Evolutionary conservation across 2,888 invertebrate genomes (phyloP).

Genomic region (Cantharis flavilabris): DNA sequence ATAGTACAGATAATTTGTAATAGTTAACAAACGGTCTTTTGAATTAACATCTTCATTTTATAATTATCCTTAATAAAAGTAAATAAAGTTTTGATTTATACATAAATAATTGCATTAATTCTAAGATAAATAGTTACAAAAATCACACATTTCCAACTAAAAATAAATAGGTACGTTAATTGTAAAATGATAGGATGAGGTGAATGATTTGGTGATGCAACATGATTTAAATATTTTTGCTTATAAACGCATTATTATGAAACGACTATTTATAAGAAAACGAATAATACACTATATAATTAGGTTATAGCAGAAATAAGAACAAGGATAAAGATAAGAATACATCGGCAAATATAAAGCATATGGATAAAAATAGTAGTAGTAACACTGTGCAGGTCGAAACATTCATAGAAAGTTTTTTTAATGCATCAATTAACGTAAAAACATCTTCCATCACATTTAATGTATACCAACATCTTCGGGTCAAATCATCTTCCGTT

Average conservation of each 20-base stretch:
- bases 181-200: slow-evolving; percentile 42
- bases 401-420: slow-evolving; percentile 1
- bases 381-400: slow-evolving; percentile 14
- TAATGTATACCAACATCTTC: neutral
- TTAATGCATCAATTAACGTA: slow-evolving; percentile 1
- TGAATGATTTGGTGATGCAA: slow-evolving; percentile 22
- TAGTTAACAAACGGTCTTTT: slow-evolving; percentile 1
- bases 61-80: slow-evolving; percentile 49
- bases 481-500: neutral
- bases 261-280: slow-evolving; percentile 18
- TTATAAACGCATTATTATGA: slow-evolving; percentile 19
- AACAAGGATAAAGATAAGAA: slow-evolving; percentile 25
- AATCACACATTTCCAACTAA: slow-evolving; percentile 56
- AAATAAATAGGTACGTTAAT: slow-evolving; percentile 54
- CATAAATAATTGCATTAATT: slow-evolving; percentile 48
- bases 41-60: neutral
- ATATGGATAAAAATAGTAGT: slow-evolving; percentile 16
- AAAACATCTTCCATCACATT: slow-evolving; percentile 4
- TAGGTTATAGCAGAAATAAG: slow-evolving; percentile 24
- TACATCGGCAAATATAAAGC: slow-evolving; percentile 10
- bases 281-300: slow-evolving; percentile 25
- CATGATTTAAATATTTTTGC: slow-evolving; percentile 19
- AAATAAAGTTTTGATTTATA: slow-evolving; percentile 51
- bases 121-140: slow-evolving; percentile 50
- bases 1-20: neutral